Evolutionary conservation across 2,888 invertebrate genomes (phyloP).

Genomic region (Dasysyrphus tricinctus): DNA sequence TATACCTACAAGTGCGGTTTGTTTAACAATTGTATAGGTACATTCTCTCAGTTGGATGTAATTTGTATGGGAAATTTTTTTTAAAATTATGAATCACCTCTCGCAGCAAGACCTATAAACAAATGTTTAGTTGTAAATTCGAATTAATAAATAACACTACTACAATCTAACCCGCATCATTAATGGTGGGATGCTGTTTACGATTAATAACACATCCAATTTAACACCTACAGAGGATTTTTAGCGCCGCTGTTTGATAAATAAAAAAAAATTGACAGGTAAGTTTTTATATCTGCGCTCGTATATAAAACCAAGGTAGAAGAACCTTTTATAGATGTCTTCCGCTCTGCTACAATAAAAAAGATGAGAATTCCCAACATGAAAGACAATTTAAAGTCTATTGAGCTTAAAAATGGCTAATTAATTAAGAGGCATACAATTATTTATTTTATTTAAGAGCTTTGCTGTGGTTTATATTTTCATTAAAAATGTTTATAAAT

Average conservation of each 20-base stretch:
- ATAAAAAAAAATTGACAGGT: slow-evolving; percentile 28
- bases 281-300: slow-evolving; percentile 8
- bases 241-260: slow-evolving; percentile 28
- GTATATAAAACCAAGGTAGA: no score
- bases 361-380: background rate
- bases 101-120: background rate
- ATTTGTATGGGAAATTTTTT: background rate
- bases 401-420: slow-evolving; percentile 13
- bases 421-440: slow-evolving; percentile 1
- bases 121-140: slow-evolving; percentile 16
- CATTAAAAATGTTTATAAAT: slow-evolving; percentile 26
- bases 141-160: slow-evolving; percentile 28
- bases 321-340: background rate
- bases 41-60: background rate
- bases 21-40: background rate
- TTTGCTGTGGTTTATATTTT: slow-evolving; percentile 28
- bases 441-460: slow-evolving; percentile 2
- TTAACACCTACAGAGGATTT: slow-evolving; percentile 16
- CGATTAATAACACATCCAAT: background rate
- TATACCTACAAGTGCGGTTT: slow-evolving; percentile 1
- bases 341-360: background rate
- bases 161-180: background rate
- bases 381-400: slow-evolving; percentile 1
- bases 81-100: background rate
- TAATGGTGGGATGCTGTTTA: background rate